phyloP scores from a whole-genome alignment of 2,113 vertebrate genomes.

The Heptranchias perlo region DNA sequence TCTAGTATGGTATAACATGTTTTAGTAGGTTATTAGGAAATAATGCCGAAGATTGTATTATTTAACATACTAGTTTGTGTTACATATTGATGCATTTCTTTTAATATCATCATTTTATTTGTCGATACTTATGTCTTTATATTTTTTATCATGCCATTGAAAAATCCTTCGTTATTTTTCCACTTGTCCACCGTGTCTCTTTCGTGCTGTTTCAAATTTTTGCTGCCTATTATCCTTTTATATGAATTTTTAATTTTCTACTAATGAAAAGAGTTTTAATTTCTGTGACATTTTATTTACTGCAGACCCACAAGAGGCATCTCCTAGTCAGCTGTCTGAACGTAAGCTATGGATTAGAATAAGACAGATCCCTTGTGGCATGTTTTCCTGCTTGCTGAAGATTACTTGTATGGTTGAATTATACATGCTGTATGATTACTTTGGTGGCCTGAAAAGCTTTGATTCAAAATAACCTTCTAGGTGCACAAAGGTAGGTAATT shows the following conservation, averaged over 20 bases:
- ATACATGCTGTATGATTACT: conserved; percentile 38
- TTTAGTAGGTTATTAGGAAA: background rate
- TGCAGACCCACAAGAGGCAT: conserved; percentile 39
- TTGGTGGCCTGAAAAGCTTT: conserved; percentile 14
- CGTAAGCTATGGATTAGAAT: conserved; percentile 38
- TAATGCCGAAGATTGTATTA: background rate
- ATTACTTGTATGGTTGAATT: conserved; percentile 41
- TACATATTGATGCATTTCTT: background rate
- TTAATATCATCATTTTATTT: background rate
- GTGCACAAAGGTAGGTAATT: conserved; percentile 32
- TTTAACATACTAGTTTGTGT: background rate
- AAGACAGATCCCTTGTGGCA: conserved; percentile 39
- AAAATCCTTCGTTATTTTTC: background rate
- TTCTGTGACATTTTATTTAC: conserved; percentile 43
- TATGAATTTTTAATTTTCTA: conserved; percentile 39
- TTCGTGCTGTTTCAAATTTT: background rate
- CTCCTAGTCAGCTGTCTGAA: conserved; percentile 14
- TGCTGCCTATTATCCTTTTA: background rate
- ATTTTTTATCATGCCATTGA: background rate
- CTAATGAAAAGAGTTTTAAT: conserved; percentile 43
- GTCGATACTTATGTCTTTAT: background rate
- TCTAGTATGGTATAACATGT: background rate
- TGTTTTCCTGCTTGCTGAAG: conserved; percentile 42
- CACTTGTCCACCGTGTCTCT: background rate
- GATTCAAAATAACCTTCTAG: conserved; percentile 15